Evolutionary conservation across 2,797 vertebrate species (phyloP), one percentile per base, ranked within the genome.

Genomic region (Phalanger gymnotis): DNA sequence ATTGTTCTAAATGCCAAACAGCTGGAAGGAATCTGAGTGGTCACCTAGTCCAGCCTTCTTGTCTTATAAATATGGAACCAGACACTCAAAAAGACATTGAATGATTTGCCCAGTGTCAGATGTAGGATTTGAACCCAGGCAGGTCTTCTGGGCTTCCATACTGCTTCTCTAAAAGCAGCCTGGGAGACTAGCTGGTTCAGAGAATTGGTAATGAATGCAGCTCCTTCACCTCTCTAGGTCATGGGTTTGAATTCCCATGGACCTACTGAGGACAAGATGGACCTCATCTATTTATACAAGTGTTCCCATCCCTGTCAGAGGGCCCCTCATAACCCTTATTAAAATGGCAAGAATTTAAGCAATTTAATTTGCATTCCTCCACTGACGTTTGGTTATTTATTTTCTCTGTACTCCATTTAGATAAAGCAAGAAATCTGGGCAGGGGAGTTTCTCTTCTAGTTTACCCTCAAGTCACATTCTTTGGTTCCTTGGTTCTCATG

Each of bases 341-440:
- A 92, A 47, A 94, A 55, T 58, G 53, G 58, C 54, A 53, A 90
- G 54, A 92, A 96, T 54, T 94, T 22, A 91, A 47, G 52, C 52
- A 7, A 92, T 81, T 94, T 91, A 34, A 87, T 93, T 94, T 90
- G 53, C 40, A 93, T 52, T 94, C 54, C 87, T 94, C 34, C 9
- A 31, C 73, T 87, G 73, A 51, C 13, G 58, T 95, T 73, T 95
- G 93, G 92, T 95, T 90, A 89, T 54, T 96, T 28, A 4, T 28
- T 73, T 51, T 5, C 0, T 81, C 61, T 96, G 96, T n/a, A 57
- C 1, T 53, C 66, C 92, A 91, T 4, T 28, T 93, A 91, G 91
- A 91, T 90, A 61, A 54, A 89, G 27, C 31, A 31, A n/a, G 90
- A 89, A 54, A 11, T 73, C 4, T 95, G 47, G 40, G 92, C 31